These are phyloP conservation scores for Drosophila willistoni DNA, from an alignment of 1,140 invertebrate genomes.

Conservation along the genomic window DNA sequence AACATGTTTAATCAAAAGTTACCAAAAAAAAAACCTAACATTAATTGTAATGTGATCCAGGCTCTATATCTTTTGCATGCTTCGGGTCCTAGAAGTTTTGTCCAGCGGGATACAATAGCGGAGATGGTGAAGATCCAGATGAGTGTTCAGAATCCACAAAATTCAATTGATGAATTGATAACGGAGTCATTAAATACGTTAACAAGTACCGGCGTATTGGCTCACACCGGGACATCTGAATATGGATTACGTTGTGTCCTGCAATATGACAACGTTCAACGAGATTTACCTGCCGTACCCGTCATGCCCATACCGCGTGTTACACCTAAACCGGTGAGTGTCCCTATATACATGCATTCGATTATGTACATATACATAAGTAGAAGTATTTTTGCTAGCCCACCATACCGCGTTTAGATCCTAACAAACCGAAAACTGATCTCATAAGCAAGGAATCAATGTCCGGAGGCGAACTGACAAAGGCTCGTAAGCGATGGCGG, in stretches of 20 bases:
- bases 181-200: constrained; percentile 43
- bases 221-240: background rate
- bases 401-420: constrained; percentile 16
- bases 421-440: constrained; percentile 5
- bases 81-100: background rate
- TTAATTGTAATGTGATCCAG: constrained; percentile 49
- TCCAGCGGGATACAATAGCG: background rate
- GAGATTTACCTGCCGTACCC: background rate
- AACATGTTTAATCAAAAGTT: constrained; percentile 39
- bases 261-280: background rate
- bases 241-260: constrained; percentile 18
- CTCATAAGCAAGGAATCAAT: constrained; percentile 33
- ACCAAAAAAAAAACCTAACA: constrained; percentile 10
- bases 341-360: background rate
- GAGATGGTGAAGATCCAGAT: constrained; percentile 29
- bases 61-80: constrained; percentile 33
- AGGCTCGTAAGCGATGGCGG: constrained; percentile 31
- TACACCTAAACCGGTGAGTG: background rate
- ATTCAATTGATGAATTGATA: constrained; percentile 26
- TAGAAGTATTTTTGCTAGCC: background rate
- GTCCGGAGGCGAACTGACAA: constrained; percentile 31
- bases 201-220: constrained; percentile 21
- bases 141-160: background rate
- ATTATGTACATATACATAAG: background rate
- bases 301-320: background rate